Base-by-base conservation (phyloP, 2,113 vertebrate species). In the Phyllostomus hastatus region DNA sequence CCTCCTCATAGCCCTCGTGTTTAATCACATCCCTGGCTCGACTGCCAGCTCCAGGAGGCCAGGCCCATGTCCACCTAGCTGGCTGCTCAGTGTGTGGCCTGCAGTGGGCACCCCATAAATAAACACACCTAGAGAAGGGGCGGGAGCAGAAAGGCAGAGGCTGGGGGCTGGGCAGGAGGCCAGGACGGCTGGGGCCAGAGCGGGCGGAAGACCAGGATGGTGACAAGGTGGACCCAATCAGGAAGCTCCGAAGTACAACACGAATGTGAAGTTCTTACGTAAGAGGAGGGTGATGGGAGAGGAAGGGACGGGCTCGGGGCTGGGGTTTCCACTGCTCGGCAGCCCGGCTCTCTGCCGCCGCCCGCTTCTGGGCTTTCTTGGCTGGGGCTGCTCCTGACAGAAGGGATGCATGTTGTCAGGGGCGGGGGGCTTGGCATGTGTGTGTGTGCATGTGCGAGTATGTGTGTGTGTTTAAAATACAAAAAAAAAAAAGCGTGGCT, bases 301-400 rank as follows among this genome's bases (percentile, higher is more conserved):
- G 92, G 94, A 78, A 83, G 82, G 91, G 89, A 84, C 1, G 41
- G 11, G 84, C 78, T 33, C 14, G 1, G 70, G 76, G 92, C 87
- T 79, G 46, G 84, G 64, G 64, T n/a, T 64, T 50, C 89, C 38
- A 26, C 10, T 2, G 7, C 46, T 43, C 17, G 5, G 43, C 95
- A 97, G 97, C 97, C 95, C 92, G 72, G 31, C 4, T 70, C 70
- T 88, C 93, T 72, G 95, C 94, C 84, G 94, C 98, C 12, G 80
- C 95, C 98, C 83, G 93, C 90, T 22, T 83, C 76, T 11, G 64
- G 72, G 90, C 89, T 82, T 79, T 92, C 96, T 97, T 94, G 97
- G 97, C 98, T 98, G 93, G 96, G 95, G 97, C 98, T 94, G 97
- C 95, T 95, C 98, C 96, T 79, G 96, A 96, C 98, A 98, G 98